Percentiles rank a stretch among this genome's conserved stretches.
Conservation (phyloP, 2,113 vertebrate genomes). For the Morphnarchus princeps region DNA sequence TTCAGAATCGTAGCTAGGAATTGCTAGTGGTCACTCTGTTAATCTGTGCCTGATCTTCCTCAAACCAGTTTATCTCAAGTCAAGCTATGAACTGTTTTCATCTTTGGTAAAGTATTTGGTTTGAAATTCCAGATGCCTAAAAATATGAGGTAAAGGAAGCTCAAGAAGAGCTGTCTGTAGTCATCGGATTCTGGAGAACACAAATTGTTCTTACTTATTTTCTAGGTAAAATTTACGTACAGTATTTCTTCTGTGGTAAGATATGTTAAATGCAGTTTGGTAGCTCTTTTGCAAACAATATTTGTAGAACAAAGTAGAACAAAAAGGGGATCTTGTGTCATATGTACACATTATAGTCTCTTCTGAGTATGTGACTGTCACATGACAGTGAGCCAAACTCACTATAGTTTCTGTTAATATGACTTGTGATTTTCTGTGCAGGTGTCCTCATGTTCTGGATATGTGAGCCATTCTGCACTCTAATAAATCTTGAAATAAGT, state of each 20-base stretch:
- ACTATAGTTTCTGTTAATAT: not conserved
- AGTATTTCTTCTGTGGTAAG: not conserved
- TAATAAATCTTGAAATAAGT: not conserved
- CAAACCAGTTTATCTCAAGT: not conserved
- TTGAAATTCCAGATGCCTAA: not conserved
- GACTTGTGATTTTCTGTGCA: not conserved
- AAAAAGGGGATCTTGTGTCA: not conserved
- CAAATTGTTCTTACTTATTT: not conserved
- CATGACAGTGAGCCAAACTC: not conserved
- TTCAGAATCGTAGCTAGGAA: not conserved
- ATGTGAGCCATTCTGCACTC: not conserved
- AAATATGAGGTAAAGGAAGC: not conserved
- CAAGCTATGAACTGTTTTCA: not conserved
- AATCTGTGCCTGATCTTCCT: not conserved
- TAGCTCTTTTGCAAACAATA: not conserved
- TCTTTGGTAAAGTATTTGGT: not conserved
- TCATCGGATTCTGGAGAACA: not conserved
- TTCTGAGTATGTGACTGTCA: not conserved
- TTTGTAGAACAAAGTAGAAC: not conserved
- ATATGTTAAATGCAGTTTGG: not conserved
- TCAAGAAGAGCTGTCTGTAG: not conserved
- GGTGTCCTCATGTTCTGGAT: not conserved
- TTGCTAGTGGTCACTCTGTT: not conserved
- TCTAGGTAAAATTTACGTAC: not conserved
- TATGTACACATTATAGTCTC: not conserved